Conservation (phyloP, 2,797 vertebrate species). For the Acipenser oxyrinchus region DNA sequence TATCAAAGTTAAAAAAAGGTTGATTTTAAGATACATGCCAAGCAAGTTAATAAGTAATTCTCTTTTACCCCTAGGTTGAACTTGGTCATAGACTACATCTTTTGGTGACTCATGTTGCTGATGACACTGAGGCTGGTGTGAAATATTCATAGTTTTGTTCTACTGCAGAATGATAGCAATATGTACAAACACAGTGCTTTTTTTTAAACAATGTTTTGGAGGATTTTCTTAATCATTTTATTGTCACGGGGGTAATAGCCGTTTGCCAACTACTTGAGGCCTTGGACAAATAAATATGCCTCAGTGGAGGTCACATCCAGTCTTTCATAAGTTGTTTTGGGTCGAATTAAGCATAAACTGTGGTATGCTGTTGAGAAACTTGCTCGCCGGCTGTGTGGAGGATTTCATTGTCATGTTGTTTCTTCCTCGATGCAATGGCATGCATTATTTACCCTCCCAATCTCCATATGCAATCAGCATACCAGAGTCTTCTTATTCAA, state of each 20-base stretch:
- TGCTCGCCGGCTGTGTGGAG: constrained; percentile 17
- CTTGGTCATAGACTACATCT: too few species aligned
- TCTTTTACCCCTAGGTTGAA: too few species aligned
- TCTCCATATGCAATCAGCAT: constrained; percentile 28
- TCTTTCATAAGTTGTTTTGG: not conserved
- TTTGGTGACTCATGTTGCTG: too few species aligned
- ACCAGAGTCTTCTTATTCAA: not conserved
- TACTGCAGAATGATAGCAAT: too few species aligned
- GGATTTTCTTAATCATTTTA: not conserved
- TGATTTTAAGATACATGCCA: too few species aligned
- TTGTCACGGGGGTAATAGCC: not conserved
- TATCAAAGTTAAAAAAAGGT: too few species aligned
- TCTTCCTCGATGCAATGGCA: constrained; percentile 15
- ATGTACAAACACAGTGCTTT: not conserved
- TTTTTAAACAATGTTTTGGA: too few species aligned
- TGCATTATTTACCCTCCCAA: constrained; percentile 32
- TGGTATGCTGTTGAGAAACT: not conserved
- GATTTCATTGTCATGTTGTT: constrained; percentile 20
- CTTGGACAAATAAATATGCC: not conserved
- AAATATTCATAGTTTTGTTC: too few species aligned
- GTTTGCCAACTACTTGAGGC: not conserved
- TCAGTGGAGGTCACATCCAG: not conserved
- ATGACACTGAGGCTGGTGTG: too few species aligned
- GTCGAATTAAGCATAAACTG: constrained; percentile 9
- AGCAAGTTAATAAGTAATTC: too few species aligned